Base-by-base conservation (phyloP, 2,797 vertebrate species). In the Knipowitschia caucasica region DNA sequence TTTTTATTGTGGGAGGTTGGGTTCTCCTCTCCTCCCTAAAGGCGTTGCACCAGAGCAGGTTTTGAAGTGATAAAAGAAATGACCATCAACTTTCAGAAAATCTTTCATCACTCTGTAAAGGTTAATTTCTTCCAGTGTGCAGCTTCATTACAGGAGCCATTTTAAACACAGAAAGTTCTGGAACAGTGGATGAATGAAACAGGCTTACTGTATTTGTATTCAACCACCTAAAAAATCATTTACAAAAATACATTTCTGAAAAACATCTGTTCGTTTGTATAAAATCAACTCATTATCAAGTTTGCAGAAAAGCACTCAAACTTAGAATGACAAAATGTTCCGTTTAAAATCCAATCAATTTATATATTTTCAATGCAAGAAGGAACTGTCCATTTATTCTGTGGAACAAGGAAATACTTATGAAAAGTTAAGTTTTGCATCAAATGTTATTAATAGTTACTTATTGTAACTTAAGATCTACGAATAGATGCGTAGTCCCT, bases 221-320 rank as follows among this genome's bases (percentile, higher is more conserved):
- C 14, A 24, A 23, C 24, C 39, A 24, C 20, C 25, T 42, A 14
- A 23, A 11, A 25, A 42, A 12, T 14, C 6, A 23, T 25, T 23
- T 56, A 36, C 30, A 35, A 43, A 66, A 31, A 24, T 30, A 20
- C 7, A 25, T 43, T 25, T 25, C n/a, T 21, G 11, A 25, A 43
- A 43, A 43, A 23, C 46, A 27, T 34, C 6, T 34, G 66, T 21
- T 47, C 49, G 7, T 6, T 4, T 20, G 36, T 33, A 53, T 71
- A 45, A 57, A 53, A 4, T n/a, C 42, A 6, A 47, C 20, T 66
- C 52, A 59, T 77, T 55, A 69, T 67, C 55, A 46, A 42, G 58
- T 55, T 57, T 15, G 53, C 43, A 50, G 58, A 42, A 70, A 33
- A 35, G 25, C 50, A 42, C 38, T 27, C 23, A 62, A 30, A 27